Evolutionary conservation across 1,140 invertebrate genomes (phyloP).

Genomic region (Saccostrea cuccullata): DNA sequence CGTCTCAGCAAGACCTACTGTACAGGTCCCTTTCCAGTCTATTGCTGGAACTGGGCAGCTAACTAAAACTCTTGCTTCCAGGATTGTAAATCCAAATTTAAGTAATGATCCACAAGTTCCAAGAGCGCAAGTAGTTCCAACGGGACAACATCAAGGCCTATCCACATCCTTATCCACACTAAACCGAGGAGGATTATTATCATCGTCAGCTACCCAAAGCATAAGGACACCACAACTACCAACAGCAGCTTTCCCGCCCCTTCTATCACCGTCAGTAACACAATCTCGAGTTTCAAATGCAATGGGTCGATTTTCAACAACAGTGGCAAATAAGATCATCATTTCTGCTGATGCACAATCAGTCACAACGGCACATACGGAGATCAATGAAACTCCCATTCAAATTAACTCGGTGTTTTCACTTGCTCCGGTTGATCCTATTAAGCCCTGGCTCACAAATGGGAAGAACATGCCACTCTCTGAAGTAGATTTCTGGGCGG

Average conservation of each 20-base stretch:
- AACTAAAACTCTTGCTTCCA: not conserved
- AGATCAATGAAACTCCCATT: not conserved
- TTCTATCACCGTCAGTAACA: not conserved
- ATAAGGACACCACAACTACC: not conserved
- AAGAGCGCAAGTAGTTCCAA: not conserved
- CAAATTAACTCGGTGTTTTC: not conserved
- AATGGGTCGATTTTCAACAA: not conserved
- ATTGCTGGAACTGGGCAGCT: not conserved
- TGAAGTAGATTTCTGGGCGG: conserved; percentile 14
- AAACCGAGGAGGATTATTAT: not conserved
- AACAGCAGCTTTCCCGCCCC: not conserved
- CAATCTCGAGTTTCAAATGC: not conserved
- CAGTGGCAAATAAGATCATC: not conserved
- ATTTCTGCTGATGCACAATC: not conserved
- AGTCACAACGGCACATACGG: not conserved
- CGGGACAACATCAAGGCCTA: not conserved
- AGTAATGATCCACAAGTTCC: not conserved
- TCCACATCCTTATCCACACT: not conserved
- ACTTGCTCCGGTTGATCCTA: not conserved
- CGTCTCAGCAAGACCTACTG: not conserved
- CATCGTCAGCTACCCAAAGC: not conserved
- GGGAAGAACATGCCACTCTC: conserved; percentile 24
- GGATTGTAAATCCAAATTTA: not conserved
- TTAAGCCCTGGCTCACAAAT: not conserved
- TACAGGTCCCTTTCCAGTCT: not conserved